Evolutionary conservation across 2,797 vertebrate genomes (phyloP), one percentile per base, ranked within the genome.

Genomic region (Hoplostethus atlanticus): DNA sequence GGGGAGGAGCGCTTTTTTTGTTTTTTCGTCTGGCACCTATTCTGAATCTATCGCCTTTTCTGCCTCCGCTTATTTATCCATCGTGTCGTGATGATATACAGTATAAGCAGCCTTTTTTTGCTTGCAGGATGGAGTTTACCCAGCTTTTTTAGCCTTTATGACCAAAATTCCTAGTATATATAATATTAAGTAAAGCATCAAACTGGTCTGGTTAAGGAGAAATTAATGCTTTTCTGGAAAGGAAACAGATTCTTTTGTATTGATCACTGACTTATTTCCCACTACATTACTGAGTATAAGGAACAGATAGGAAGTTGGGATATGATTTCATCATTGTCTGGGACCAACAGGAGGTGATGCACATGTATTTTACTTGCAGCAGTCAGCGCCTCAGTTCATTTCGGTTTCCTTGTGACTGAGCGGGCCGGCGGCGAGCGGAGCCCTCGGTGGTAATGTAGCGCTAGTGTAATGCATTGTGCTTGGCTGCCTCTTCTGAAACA

Each of bases 401-500:
- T 60, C 71, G 73, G 73, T 68, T 72, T 42, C 75, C 63, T 79
- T 73, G 61, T 76, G 71, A 83, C 63, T 60, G 65, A 71, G 57
- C 58, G 68, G 81, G 75, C 71, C 68, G 68, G 87, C 83, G 66
- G 80, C 17, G 55, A 74, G 70, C 64, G 13, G 44, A 72, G 86
- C 77, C 78, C 83, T 83, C 76, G 69, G 83, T 87, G 80, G 72
- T 87, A 91, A 81, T 86, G 84, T 72, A 84, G 68, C 73, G 89
- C 88, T 87, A 84, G 84, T 73, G 87, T 91, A 92, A 94, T 91
- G 90, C 87, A 85, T 89, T 87, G 88, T 90, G 85, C 91, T 91
- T 95, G 94, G 93, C 91, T 92, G 91, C 89, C 88, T 94, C 92
- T 94, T 94, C 93, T 93, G 90, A 94, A 91, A 94, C 91, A 93